Conservation (phyloP, 2,888 invertebrate genomes). For the Drosophila anomalipes region DNA sequence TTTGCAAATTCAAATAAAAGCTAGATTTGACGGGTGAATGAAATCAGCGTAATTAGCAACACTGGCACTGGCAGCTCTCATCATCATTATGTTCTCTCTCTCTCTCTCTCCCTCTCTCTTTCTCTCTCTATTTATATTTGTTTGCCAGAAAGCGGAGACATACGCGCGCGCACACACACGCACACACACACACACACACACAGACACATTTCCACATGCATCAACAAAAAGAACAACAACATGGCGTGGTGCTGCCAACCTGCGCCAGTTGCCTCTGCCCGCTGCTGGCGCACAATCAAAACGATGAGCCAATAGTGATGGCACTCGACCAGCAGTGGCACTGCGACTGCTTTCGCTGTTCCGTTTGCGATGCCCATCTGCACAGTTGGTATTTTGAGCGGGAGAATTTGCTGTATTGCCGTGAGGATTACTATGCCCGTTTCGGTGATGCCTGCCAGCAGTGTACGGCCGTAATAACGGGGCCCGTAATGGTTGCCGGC, state of each 20-base stretch:
- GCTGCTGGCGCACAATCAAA: constrained; percentile 39
- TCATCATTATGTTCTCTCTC: constrained; percentile 33
- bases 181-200: constrained; percentile 24
- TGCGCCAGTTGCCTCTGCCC: constrained; percentile 65
- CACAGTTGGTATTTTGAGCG: constrained; percentile 98
- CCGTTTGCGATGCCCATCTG: constrained; percentile 93
- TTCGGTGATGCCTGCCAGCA: constrained; percentile 96
- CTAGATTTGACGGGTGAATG: background rate
- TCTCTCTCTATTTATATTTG: constrained; percentile 20
- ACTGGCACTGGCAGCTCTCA: constrained; percentile 1
- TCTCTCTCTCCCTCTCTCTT: constrained; percentile 30
- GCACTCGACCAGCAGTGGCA: constrained; percentile 95
- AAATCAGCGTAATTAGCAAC: background rate
- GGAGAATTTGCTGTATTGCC: constrained; percentile 94
- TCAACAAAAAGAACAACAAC: constrained; percentile 48
- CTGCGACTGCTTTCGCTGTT: constrained; percentile 96
- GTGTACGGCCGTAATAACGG: constrained; percentile 89
- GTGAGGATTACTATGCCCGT: constrained; percentile 94
- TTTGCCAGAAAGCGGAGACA: constrained; percentile 34
- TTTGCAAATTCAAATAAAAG: background rate
- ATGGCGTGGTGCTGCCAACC: constrained; percentile 41
- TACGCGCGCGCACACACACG: constrained; percentile 23
- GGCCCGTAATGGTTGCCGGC: constrained; percentile 97
- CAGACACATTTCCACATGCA: constrained; percentile 45
- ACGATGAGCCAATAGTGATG: constrained; percentile 89